These are phyloP conservation scores for Aplidium turbinatum DNA, from an alignment of 23 tunicate species.

Conservation along the genomic window DNA sequence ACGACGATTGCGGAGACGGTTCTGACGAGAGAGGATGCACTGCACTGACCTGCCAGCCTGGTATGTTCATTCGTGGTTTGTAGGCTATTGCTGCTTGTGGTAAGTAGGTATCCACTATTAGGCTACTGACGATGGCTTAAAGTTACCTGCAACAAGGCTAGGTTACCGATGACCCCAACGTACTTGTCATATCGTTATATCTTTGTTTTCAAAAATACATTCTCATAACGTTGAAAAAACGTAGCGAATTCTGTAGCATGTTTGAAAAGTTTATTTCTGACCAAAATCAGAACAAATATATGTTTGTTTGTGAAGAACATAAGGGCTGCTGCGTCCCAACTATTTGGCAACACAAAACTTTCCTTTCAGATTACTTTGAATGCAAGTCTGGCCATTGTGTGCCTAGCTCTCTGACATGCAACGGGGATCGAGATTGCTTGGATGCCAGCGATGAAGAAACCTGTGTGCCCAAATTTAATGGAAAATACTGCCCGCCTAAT, in stretches of 20 bases:
- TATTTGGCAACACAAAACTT: too few relatives aligned
- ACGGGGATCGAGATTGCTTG: conserved; percentile 73
- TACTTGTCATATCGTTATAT: too few relatives aligned
- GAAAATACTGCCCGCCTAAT: conserved; percentile 59
- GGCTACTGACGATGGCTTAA: too few relatives aligned
- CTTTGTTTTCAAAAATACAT: too few relatives aligned
- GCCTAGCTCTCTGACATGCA: conserved; percentile 39
- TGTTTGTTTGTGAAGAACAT: too few relatives aligned
- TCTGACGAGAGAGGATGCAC: conserved; percentile 79
- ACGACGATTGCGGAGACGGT: conserved; percentile 78
- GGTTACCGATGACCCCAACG: too few relatives aligned
- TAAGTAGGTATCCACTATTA: too few relatives aligned
- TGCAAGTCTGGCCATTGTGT: conserved; percentile 82
- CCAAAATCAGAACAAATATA: too few relatives aligned
- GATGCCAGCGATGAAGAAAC: conserved; percentile 83
- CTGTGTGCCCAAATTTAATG: conserved; percentile 64
- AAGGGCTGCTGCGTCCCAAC: too few relatives aligned
- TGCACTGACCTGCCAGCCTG: conserved; percentile 51
- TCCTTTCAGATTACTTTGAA: conserved; percentile 53
- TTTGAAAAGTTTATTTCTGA: background rate
- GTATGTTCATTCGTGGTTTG: conserved; percentile 13
- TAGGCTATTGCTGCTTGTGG: too few relatives aligned
- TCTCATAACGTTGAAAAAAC: too few relatives aligned
- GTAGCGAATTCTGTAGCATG: background rate
- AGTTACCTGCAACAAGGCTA: too few relatives aligned